Conservation (phyloP, 2,113 vertebrate genomes). For the Cryptotis parvus region DNA sequence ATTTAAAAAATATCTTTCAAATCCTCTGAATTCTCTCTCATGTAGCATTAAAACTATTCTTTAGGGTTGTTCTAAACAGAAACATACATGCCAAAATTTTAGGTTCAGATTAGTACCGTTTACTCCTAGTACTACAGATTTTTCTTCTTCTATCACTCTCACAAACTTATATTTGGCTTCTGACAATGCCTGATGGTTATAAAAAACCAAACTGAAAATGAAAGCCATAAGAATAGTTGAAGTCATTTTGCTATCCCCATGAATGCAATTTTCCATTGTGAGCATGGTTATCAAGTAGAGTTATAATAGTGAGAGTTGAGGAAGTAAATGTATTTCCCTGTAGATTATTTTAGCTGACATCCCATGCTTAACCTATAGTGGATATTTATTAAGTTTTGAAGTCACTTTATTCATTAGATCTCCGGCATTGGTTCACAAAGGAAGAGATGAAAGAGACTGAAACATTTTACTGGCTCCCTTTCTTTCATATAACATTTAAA, state of each 20-base stretch:
- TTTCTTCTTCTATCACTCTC: neutral
- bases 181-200: neutral
- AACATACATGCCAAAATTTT: neutral
- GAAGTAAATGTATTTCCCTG: neutral
- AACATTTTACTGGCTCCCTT: neutral
- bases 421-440: neutral
- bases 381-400: neutral
- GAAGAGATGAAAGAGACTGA: neutral
- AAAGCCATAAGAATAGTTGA: neutral
- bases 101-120: neutral
- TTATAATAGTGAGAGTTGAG: neutral
- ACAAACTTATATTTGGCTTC: neutral
- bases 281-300: neutral
- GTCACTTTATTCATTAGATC: neutral
- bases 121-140: neutral
- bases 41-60: neutral
- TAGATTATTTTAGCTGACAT: neutral
- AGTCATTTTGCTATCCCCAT: neutral
- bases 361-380: neutral
- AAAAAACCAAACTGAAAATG: neutral
- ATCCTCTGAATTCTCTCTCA: neutral
- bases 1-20: neutral
- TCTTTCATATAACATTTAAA: neutral
- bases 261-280: neutral
- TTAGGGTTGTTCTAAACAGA: neutral